These are phyloP conservation scores for Lepeophtheirus salmonis DNA, from an alignment of 1,140 invertebrate genomes.

Conservation along the genomic window DNA sequence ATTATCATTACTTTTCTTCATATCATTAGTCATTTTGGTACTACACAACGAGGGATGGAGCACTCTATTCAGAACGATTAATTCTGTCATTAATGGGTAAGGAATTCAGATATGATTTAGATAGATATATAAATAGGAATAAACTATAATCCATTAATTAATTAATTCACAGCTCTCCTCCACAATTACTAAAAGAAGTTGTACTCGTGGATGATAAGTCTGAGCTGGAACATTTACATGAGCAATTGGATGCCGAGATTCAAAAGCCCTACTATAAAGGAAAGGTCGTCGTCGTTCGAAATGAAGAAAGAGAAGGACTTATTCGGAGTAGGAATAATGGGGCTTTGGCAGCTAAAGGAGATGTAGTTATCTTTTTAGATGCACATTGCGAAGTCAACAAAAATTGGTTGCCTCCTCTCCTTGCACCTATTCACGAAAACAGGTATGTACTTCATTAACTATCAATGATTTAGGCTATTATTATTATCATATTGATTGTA, in stretches of 20 bases:
- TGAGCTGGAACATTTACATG: constrained; percentile 69
- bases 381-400: constrained; percentile 56
- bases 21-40: constrained; percentile 65
- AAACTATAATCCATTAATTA: background rate
- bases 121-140: background rate
- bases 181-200: constrained; percentile 75
- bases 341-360: constrained; percentile 75
- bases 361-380: constrained; percentile 94
- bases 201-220: constrained; percentile 96
- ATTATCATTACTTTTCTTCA: constrained; percentile 35
- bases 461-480: background rate
- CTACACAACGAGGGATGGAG: constrained; percentile 80
- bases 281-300: constrained; percentile 69
- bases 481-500: background rate
- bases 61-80: constrained; percentile 28
- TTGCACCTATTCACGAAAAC: constrained; percentile 78
- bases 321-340: constrained; percentile 78
- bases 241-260: constrained; percentile 71
- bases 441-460: constrained; percentile 37
- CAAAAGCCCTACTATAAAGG: constrained; percentile 48
- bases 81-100: constrained; percentile 72
- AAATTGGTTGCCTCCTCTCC: constrained; percentile 88
- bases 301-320: constrained; percentile 64
- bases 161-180: constrained; percentile 40
- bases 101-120: background rate